Percentiles rank a stretch among this genome's conserved stretches.
These are phyloP conservation scores for Drosophila tristis DNA, from an alignment of 1,140 invertebrate species.

Conservation along the genomic window DNA sequence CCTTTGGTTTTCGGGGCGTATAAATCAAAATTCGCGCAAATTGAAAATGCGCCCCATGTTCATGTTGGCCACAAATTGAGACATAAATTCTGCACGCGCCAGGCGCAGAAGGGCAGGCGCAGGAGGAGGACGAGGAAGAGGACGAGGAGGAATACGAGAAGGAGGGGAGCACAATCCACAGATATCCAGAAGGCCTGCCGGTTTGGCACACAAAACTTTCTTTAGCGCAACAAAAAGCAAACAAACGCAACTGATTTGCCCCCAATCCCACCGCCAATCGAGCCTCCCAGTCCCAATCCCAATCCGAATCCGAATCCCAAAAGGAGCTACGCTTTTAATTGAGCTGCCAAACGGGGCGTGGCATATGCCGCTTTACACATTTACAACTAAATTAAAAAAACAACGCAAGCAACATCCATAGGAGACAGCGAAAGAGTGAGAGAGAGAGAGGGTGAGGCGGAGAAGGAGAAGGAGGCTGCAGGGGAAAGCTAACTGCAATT, in stretches of 20 bases:
- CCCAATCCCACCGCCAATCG: constrained; percentile 16
- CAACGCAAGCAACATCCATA: constrained; percentile 21
- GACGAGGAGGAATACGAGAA: not conserved
- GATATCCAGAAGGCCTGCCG: not conserved
- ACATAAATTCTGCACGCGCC: constrained; percentile 82
- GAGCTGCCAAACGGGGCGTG: constrained; percentile 80
- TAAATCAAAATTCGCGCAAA: constrained; percentile 79
- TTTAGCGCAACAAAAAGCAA: constrained; percentile 36
- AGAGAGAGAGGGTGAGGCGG: not conserved
- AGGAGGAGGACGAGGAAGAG: not conserved
- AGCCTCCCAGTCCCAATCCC: constrained; percentile 20
- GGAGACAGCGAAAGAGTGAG: not conserved
- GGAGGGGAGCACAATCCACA: too few relatives aligned
- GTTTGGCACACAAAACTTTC: too few relatives aligned
- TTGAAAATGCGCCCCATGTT: constrained; percentile 82
- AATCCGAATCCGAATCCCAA: constrained; percentile 35
- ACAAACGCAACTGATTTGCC: constrained; percentile 25
- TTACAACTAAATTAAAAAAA: constrained; percentile 77
- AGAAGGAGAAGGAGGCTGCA: constrained; percentile 4
- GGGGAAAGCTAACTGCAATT: constrained; percentile 78
- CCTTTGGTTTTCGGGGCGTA: constrained; percentile 62
- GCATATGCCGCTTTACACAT: constrained; percentile 80
- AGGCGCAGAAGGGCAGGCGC: constrained; percentile 23
- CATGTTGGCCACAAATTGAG: constrained; percentile 81
- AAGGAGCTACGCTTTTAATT: constrained; percentile 78